These are phyloP conservation scores for Troides oblongomaculatus DNA, from an alignment of 2,888 invertebrate genomes.

Conservation along the genomic window DNA sequence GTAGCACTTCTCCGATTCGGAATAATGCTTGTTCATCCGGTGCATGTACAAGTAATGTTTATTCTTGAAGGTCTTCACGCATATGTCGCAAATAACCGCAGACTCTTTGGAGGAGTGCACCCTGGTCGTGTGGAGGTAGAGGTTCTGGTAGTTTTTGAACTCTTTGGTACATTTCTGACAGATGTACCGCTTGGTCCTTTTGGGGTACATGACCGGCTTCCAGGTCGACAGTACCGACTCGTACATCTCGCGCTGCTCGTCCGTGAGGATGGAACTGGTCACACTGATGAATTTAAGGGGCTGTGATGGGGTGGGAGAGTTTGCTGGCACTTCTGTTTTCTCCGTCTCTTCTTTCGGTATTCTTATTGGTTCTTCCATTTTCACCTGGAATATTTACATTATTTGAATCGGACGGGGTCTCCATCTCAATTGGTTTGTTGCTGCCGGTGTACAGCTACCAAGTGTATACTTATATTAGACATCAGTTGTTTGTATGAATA, in stretches of 20 bases:
- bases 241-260: constrained; percentile 71
- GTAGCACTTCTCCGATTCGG: constrained; percentile 65
- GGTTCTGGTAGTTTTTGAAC: constrained; percentile 71
- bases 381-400: background rate
- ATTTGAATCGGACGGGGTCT: too few species aligned
- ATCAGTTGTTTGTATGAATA: too few species aligned
- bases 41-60: constrained; percentile 76
- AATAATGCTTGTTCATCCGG: constrained; percentile 74
- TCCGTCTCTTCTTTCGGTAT: background rate
- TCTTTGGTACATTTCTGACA: constrained; percentile 69
- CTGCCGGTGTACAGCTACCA: too few species aligned
- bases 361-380: constrained; percentile 32
- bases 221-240: constrained; percentile 67
- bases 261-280: constrained; percentile 57
- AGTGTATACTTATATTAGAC: too few species aligned
- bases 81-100: constrained; percentile 64
- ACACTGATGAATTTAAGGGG: constrained; percentile 66
- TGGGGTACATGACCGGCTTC: constrained; percentile 67
- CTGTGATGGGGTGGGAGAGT: background rate
- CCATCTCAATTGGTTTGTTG: too few species aligned
- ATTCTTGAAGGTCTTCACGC: constrained; percentile 71
- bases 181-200: constrained; percentile 59
- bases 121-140: constrained; percentile 66
- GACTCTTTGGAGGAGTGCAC: constrained; percentile 71
- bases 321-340: constrained; percentile 22